A percentile compares a stretch with the other conserved stretches of the same genome.
Evolutionary conservation across 1,140 invertebrate species (phyloP).

Genomic region (Calliopsis andreniformis): DNA sequence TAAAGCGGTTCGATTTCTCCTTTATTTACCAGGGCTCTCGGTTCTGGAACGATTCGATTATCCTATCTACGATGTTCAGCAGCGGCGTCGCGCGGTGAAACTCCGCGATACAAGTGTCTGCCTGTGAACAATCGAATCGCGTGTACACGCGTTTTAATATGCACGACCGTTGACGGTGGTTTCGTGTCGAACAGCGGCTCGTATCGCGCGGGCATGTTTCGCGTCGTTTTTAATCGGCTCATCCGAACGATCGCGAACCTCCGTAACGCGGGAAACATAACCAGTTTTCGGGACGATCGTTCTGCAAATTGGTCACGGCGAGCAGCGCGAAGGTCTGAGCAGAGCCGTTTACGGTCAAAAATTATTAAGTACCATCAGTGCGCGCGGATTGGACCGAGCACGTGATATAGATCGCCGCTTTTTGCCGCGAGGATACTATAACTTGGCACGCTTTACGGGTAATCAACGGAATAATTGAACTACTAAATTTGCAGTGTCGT

Average conservation of each 20-base stretch:
- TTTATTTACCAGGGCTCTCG: no score
- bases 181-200: constrained; percentile 22
- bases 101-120: neutral
- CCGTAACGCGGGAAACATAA: constrained; percentile 12
- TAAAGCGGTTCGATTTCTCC: no score
- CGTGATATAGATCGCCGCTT: constrained; percentile 16
- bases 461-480: constrained; percentile 37
- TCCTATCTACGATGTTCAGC: no score
- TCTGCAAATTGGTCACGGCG: constrained; percentile 46
- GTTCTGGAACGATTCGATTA: no score
- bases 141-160: neutral
- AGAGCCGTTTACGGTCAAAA: neutral
- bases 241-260: constrained; percentile 19
- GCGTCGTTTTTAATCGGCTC: constrained; percentile 24
- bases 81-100: no score
- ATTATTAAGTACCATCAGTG: constrained; percentile 54
- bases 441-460: constrained; percentile 9
- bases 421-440: constrained; percentile 25
- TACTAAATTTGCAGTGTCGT: constrained; percentile 10
- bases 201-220: neutral
- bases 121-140: neutral
- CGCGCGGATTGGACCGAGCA: neutral
- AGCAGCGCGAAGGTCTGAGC: constrained; percentile 5
- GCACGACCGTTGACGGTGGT: neutral
- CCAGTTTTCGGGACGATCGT: constrained; percentile 8